Evolutionary conservation across 2,113 vertebrate genomes (phyloP).

Genomic region (Octodon degus): DNA sequence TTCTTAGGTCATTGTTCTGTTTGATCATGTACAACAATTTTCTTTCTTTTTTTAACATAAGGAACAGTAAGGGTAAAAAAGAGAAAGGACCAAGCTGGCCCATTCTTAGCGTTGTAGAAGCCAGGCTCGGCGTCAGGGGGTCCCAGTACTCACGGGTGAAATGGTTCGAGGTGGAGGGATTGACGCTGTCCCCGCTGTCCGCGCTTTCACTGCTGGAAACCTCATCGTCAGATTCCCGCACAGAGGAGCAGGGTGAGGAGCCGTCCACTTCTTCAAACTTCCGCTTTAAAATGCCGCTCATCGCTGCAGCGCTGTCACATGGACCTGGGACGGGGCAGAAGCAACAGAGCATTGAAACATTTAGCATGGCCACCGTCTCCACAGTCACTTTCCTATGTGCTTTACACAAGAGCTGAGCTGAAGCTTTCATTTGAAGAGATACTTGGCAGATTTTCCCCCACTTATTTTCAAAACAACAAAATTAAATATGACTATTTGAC

Average conservation of each 20-base stretch:
- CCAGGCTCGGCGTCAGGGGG: not conserved
- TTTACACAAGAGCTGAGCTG: slow-evolving; percentile 59
- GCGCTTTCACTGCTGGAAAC: slow-evolving; percentile 98
- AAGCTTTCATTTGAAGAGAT: slow-evolving; percentile 63
- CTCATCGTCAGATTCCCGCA: slow-evolving; percentile 96
- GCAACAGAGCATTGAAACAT: slow-evolving; percentile 77
- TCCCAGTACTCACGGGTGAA: slow-evolving; percentile 92
- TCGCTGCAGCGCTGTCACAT: slow-evolving; percentile 86
- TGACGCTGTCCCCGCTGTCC: slow-evolving; percentile 98
- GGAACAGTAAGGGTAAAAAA: not conserved
- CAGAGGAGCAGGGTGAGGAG: slow-evolving; percentile 96
- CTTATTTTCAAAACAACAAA: slow-evolving; percentile 29
- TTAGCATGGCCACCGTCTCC: slow-evolving; percentile 84
- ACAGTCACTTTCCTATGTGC: slow-evolving; percentile 73
- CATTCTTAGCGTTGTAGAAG: not conserved
- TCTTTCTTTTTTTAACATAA: not conserved
- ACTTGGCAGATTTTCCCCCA: not conserved
- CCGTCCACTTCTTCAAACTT: slow-evolving; percentile 99
- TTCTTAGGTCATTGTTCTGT: not conserved
- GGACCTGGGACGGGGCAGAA: slow-evolving; percentile 83
- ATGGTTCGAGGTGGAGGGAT: slow-evolving; percentile 94
- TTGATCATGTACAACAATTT: not conserved
- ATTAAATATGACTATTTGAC: slow-evolving; percentile 33
- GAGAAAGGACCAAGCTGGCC: not conserved
- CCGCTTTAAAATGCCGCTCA: slow-evolving; percentile 98